Evolutionary conservation across 1,140 invertebrate genomes (phyloP).

Genomic region (Diabrotica virgifera): DNA sequence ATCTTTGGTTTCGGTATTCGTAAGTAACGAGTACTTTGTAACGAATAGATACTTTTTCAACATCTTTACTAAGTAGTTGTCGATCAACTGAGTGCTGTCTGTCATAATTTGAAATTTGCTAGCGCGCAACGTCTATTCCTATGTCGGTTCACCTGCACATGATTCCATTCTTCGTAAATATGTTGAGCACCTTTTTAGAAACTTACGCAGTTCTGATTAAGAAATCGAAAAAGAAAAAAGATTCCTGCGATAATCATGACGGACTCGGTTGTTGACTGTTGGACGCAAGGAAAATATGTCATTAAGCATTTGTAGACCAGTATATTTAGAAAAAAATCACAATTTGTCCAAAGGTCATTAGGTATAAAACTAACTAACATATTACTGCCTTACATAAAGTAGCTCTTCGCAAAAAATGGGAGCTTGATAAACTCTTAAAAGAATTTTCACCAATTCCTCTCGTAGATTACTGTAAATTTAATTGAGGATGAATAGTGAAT

Average conservation of each 20-base stretch:
- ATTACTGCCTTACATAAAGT: background rate
- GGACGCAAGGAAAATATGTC: constrained; percentile 23
- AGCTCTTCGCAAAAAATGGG: background rate
- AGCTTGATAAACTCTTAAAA: background rate
- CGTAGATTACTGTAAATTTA: background rate
- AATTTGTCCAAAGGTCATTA: constrained; percentile 3
- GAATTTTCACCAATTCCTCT: constrained; percentile 1
- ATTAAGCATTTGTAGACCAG: constrained; percentile 27
- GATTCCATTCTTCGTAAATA: no score
- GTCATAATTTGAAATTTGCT: no score
- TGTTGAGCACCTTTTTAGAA: constrained; percentile 14
- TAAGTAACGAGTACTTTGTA: no score
- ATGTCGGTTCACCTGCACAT: no score
- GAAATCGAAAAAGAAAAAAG: constrained; percentile 22
- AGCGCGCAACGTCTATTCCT: no score
- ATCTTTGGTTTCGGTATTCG: no score
- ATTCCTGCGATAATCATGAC: constrained; percentile 35
- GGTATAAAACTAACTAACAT: constrained; percentile 14
- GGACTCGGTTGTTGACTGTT: constrained; percentile 27
- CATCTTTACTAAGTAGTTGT: no score
- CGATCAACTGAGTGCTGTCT: no score
- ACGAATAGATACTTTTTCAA: no score
- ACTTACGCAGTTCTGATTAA: constrained; percentile 22
- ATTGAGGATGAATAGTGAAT: background rate
- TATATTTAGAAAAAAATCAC: constrained; percentile 20